phyloP scores from a whole-genome alignment of 2,797 vertebrate species.

The Falco peregrinus region DNA sequence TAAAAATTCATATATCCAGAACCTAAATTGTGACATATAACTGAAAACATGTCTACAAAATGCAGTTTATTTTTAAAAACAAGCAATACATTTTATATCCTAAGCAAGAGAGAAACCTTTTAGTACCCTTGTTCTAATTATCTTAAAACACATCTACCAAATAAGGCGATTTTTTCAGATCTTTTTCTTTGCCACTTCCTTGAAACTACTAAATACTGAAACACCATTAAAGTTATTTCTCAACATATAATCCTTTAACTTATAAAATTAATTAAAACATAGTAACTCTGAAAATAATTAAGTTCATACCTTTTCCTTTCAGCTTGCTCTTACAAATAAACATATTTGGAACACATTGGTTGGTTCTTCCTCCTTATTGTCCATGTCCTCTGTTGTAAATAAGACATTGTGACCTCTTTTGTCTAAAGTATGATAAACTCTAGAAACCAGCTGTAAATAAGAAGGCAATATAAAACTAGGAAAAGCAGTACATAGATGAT shows the following conservation, averaged over 20 bases:
- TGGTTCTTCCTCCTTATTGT: conserved; percentile 21
- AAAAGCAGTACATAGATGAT: conserved; percentile 65
- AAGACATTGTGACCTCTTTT: conserved; percentile 45
- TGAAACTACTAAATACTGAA: not conserved
- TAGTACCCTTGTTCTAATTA: not conserved
- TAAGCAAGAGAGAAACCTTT: not conserved
- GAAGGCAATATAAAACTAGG: conserved; percentile 65
- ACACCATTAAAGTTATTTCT: not conserved
- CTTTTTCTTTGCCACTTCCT: not conserved
- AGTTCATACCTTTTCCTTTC: conserved; percentile 41
- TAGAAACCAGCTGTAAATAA: conserved; percentile 73
- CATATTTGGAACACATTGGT: not conserved
- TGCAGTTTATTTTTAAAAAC: not conserved
- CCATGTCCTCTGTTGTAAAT: not conserved
- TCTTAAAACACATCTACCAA: not conserved
- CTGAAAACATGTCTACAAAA: not conserved
- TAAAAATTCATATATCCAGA: not conserved
- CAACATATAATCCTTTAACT: not conserved
- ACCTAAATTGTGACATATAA: not conserved
- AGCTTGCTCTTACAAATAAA: not conserved
- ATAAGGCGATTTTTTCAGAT: not conserved
- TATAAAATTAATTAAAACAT: not conserved
- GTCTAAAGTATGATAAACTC: conserved; percentile 66
- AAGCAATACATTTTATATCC: not conserved
- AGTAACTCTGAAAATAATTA: not conserved